These are phyloP conservation scores for Porites lutea DNA, from an alignment of 64 coral and sea anemone species.

Conservation along the genomic window DNA sequence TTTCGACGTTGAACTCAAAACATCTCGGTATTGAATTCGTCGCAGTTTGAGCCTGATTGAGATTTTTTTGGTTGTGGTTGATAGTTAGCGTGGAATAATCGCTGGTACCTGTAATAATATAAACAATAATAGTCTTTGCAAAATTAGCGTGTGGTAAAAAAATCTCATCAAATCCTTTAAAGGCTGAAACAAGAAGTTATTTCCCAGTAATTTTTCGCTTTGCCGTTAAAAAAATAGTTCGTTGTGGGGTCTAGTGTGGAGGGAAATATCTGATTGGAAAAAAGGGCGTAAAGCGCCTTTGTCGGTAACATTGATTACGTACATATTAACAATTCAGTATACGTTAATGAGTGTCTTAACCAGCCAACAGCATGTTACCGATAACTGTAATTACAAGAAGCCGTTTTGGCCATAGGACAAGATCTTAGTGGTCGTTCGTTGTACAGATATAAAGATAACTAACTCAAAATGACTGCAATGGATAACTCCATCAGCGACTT, in stretches of 20 bases:
- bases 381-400: neutral
- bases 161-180: neutral
- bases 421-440: neutral
- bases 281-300: neutral
- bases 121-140: neutral
- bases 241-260: neutral
- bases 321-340: slow-evolving; percentile 46
- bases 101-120: slow-evolving; percentile 12
- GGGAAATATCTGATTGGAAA: neutral
- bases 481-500: slow-evolving; percentile 1
- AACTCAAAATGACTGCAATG: neutral
- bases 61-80: neutral
- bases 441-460: neutral
- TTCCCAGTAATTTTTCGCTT: neutral
- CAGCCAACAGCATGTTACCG: neutral
- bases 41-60: neutral
- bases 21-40: too few relatives aligned
- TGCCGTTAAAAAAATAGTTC: neutral
- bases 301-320: slow-evolving; percentile 6
- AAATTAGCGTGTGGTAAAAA: neutral
- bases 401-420: neutral
- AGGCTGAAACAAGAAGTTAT: neutral
- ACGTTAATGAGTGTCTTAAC: slow-evolving; percentile 10
- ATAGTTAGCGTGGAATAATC: neutral
- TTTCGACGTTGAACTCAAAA: too few relatives aligned